Evolutionary conservation across 2,888 invertebrate genomes (phyloP).

Genomic region (Mythimna ferrago): DNA sequence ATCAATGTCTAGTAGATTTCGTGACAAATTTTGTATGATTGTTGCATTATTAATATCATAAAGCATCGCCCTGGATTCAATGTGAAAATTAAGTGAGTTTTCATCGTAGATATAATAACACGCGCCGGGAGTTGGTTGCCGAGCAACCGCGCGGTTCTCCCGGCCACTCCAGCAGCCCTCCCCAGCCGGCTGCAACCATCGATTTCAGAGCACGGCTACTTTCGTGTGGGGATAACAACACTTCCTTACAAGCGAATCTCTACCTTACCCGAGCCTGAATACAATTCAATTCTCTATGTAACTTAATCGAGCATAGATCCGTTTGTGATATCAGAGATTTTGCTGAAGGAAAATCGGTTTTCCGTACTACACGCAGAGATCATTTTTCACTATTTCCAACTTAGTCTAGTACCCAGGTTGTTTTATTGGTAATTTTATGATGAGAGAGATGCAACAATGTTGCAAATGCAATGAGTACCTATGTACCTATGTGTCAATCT

Average conservation of each 20-base stretch:
- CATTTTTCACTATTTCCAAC: slow-evolving; percentile 34
- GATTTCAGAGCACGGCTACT: slow-evolving; percentile 50
- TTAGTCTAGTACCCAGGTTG: slow-evolving; percentile 22
- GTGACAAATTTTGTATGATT: slow-evolving; percentile 13
- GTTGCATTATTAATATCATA: neutral
- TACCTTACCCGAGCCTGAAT: neutral
- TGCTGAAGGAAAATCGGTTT: slow-evolving; percentile 48
- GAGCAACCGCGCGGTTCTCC: slow-evolving; percentile 58
- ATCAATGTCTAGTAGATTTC: slow-evolving; percentile 1
- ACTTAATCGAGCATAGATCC: slow-evolving; percentile 19
- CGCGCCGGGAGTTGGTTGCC: slow-evolving; percentile 59
- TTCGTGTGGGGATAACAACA: slow-evolving; percentile 22
- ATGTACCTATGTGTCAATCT: slow-evolving; percentile 36
- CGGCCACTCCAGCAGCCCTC: slow-evolving; percentile 56
- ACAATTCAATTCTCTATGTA: slow-evolving; percentile 23
- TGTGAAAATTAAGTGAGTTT: slow-evolving; percentile 51
- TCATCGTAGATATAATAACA: slow-evolving; percentile 51
- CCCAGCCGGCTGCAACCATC: slow-evolving; percentile 64
- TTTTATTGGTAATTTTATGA: slow-evolving; percentile 48
- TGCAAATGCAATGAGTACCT: slow-evolving; percentile 44
- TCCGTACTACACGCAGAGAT: slow-evolving; percentile 27
- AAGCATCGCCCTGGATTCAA: slow-evolving; percentile 23
- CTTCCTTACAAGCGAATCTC: slow-evolving; percentile 29
- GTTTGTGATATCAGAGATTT: slow-evolving; percentile 18
- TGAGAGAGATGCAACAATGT: slow-evolving; percentile 53